Base-by-base conservation (phyloP, 1,140 invertebrate species). In the Popillia japonica region DNA sequence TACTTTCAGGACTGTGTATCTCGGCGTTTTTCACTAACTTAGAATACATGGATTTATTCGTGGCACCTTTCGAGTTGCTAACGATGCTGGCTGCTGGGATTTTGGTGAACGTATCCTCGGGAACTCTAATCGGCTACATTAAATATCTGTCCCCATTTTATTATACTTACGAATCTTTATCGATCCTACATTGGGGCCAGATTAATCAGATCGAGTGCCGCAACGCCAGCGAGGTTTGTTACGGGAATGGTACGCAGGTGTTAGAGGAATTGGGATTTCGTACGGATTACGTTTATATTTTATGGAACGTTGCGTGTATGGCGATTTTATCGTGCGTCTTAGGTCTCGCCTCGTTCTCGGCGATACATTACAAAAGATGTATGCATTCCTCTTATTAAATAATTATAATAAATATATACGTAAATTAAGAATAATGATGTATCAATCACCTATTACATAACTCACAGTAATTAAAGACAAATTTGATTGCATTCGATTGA, bases 81-180 rank as follows among this genome's bases (percentile, higher is more conserved):
- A 75, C 78, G 64, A 77, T 83, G 59, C 23, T 82, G 22, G 72
- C 82, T 6, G 80, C 81, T n/a, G 81, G 83, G 40, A 77, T 83
- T 22, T 80, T 80, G 78, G 75, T 83, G 10, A 80, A 79, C 74
- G 59, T 83, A 79, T 23, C 76, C 78, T 20, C 40, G 82, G 42
- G 48, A 77, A 23, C 55, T 61, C 34, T 82, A 82, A n/a, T 44
- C 40, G 74, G 11, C 75, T 78, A 22, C n/a, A 40, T 83, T 2
- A 83, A 82, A 78, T 83, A 82, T 77, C 72, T 82, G 64, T 83
- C 83, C n/a, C 83, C 81, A 3, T 83, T 83, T 80, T 83, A 83
- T 78, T 77, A 81, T 41, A 77, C 72, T 34, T 83, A 77, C 78
- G 81, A 83, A 64, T 80, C 80, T 14, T 75, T 81, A 40, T 81